Percentiles rank a stretch among this genome's conserved stretches.
These are phyloP conservation scores for Spea hammondii DNA, from an alignment of 2,797 vertebrate species.

Conservation along the genomic window DNA sequence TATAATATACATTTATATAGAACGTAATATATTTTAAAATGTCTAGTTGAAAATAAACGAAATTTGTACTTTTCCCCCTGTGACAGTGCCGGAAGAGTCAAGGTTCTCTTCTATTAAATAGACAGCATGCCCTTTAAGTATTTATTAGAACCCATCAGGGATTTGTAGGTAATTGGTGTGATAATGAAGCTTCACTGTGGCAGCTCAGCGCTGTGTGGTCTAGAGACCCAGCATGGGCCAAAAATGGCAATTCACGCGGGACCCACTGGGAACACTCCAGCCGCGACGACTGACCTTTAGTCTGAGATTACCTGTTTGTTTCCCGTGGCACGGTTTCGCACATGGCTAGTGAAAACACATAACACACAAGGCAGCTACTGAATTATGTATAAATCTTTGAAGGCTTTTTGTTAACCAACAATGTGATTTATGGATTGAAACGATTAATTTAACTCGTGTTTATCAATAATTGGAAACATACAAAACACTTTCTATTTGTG, in stretches of 20 bases:
- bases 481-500: not conserved
- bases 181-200: constrained; percentile 25
- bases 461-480: not conserved
- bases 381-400: constrained; percentile 13
- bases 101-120: not conserved
- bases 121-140: constrained; percentile 29
- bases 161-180: constrained; percentile 36
- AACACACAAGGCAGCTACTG: constrained; percentile 5
- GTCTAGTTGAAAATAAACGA: no score
- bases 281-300: constrained; percentile 34
- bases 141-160: constrained; percentile 39
- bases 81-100: not conserved
- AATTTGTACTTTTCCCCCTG: not conserved
- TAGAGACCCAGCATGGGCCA: constrained; percentile 17
- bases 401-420: not conserved
- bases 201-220: constrained; percentile 2
- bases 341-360: not conserved
- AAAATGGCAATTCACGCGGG: not conserved
- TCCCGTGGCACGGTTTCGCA: not conserved
- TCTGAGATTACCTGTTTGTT: not conserved
- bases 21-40: no score
- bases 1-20: no score
- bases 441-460: not conserved
- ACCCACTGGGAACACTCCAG: not conserved
- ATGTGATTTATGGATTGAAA: not conserved